Conservation (phyloP, 2,888 invertebrate genomes). For the Ennomos quercinarius region DNA sequence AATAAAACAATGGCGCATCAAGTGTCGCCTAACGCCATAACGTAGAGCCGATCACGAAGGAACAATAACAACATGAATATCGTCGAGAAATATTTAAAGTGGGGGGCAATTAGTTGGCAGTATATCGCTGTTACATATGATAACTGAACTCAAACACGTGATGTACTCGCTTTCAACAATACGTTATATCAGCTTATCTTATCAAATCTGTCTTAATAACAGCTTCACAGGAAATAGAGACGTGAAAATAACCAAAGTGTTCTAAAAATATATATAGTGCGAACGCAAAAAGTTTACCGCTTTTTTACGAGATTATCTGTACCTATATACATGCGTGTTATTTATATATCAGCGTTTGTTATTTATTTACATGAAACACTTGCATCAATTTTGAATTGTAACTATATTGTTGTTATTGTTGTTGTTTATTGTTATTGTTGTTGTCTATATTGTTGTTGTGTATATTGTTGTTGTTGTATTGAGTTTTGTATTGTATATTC, state of each 20-base stretch:
- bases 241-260: constrained; percentile 17
- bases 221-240: constrained; percentile 19
- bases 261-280: constrained; percentile 9
- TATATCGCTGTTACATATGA: constrained; percentile 24
- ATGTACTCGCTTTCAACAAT: constrained; percentile 8
- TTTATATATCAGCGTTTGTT: constrained; percentile 26
- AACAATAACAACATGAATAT: constrained; percentile 31
- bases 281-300: constrained; percentile 18
- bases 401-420: no score
- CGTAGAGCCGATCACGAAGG: constrained; percentile 20
- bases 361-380: constrained; percentile 22
- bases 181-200: constrained; percentile 18
- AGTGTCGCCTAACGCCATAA: constrained; percentile 29
- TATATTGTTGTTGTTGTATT: no score
- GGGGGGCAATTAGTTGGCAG: not conserved
- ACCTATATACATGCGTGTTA: constrained; percentile 14
- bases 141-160: constrained; percentile 21
- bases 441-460: no score
- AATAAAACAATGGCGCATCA: constrained; percentile 32
- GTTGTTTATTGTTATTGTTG: no score
- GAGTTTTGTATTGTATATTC: no score
- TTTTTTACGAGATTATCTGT: constrained; percentile 19
- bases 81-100: constrained; percentile 15
- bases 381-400: constrained; percentile 14
- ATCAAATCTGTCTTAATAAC: constrained; percentile 23